phyloP scores from a whole-genome alignment of 2,888 invertebrate genomes.

The Nephrotoma flavescens region DNA sequence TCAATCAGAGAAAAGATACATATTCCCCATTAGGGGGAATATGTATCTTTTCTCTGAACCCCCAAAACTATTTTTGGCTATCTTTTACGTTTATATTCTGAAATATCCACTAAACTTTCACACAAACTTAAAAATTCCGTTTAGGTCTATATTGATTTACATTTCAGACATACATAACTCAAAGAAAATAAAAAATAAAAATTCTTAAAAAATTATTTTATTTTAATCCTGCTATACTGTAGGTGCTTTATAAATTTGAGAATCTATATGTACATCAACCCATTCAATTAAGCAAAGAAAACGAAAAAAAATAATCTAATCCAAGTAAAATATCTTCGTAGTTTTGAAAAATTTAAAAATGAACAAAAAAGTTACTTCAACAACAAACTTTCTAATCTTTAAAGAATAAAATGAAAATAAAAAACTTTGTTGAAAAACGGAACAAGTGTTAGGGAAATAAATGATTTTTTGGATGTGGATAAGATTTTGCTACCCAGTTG shows the following conservation, averaged over 20 bases:
- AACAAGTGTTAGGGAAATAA: background rate
- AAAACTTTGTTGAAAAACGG: background rate
- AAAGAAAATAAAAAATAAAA: background rate
- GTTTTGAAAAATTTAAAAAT: background rate
- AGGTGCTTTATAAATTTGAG: background rate
- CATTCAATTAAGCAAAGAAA: background rate
- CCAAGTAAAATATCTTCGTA: background rate
- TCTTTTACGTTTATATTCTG: no score
- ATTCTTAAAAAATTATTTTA: background rate
- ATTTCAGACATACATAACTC: no score
- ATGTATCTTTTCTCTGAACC: no score
- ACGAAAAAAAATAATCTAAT: background rate
- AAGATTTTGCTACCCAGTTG: background rate
- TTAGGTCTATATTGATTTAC: no score
- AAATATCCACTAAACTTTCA: no score
- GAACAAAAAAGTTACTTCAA: background rate
- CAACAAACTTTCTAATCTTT: background rate
- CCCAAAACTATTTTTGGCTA: no score
- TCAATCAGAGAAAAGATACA: no score
- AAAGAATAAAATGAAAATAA: background rate
- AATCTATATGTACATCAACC: background rate
- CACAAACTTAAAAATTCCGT: no score
- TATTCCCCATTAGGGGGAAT: no score
- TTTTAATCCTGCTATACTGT: background rate
- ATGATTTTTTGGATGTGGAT: background rate